Percentiles rank a stretch among this genome's conserved stretches.
Conservation (phyloP, 1,140 invertebrate genomes). For the Zophobas atratus region DNA sequence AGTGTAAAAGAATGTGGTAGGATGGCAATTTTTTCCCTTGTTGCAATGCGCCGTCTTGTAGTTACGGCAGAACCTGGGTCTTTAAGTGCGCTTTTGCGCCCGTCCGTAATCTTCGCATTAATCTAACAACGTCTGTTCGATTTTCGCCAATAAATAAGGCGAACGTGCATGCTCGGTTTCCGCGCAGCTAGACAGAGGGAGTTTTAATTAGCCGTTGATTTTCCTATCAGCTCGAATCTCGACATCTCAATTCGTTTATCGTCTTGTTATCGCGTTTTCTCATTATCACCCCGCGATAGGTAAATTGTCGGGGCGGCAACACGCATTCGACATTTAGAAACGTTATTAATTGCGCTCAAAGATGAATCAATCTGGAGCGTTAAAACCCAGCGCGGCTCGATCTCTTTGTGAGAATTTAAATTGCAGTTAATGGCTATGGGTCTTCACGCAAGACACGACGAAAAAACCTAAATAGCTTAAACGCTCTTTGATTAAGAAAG, state of each 20-base stretch:
- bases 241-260: constrained; percentile 11
- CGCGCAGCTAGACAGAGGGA: not conserved
- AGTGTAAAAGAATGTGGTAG: constrained; percentile 50
- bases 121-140: constrained; percentile 3
- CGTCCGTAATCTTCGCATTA: constrained; percentile 33
- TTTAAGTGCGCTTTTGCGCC: constrained; percentile 36
- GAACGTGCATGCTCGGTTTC: constrained; percentile 8
- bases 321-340: constrained; percentile 30
- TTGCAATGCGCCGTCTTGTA: constrained; percentile 20
- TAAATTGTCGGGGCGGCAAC: constrained; percentile 13
- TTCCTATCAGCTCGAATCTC: not conserved
- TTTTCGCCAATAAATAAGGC: constrained; percentile 28
- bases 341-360: constrained; percentile 28
- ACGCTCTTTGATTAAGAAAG: constrained; percentile 13
- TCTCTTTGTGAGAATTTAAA: constrained; percentile 47
- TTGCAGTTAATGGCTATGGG: constrained; percentile 42
- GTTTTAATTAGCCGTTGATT: constrained; percentile 11
- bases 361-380: constrained; percentile 31
- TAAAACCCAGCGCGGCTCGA: constrained; percentile 6
- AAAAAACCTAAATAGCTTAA: constrained; percentile 42
- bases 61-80: constrained; percentile 6
- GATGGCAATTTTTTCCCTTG: constrained; percentile 44
- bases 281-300: constrained; percentile 7
- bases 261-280: constrained; percentile 21
- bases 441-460: constrained; percentile 27